Evolutionary conservation across 2,113 vertebrate genomes (phyloP), one percentile per base, ranked within the genome.

Genomic region (Cynopterus brachyotis): DNA sequence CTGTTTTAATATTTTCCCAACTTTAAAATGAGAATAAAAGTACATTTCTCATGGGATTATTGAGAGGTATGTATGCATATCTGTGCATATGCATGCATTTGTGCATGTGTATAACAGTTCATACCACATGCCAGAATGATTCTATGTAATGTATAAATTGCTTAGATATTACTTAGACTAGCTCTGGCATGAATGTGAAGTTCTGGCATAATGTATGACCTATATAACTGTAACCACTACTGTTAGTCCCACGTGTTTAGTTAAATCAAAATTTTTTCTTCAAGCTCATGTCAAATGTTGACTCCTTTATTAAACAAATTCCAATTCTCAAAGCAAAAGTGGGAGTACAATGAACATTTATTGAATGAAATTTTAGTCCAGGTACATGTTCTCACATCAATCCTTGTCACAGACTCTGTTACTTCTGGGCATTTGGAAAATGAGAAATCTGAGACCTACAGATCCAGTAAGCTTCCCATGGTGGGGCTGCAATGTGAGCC

Each of bases 241-340:
- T 66, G 9, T 11, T 91, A 73, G 12, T 53, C 47, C 19, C 9
- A 22, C 30, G 47, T 19, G 8, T 76, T 80, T 79, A 81, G 2
- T 42, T 82, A 72, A 57, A 28, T 10, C 40, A 40, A 26, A 84
- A 62, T 72, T 91, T 80, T 80, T 72, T 93, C 30, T 57, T 93
- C 13, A 95, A 37, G 10, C 1, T 42, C 53, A 26, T n/a, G 19
- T 95, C 32, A 53, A 82, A 57, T 73, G 22, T 8, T 30, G 16
- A 26, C 9, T 67, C 0, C 1, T 64, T 57, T 69, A 67, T 87
- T 45, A 83, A 88, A 59, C 6, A 75, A 7, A 81, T 55, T 3
- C 3, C 37, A 42, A 35, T 35, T 78, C 40, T 40, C 2, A 9
- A 69, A 3, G 28, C 0, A 83, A 35, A 28, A 55, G 5, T 81